phyloP scores from a whole-genome alignment of 2,113 vertebrate genomes.

The Hystrix cristata region DNA sequence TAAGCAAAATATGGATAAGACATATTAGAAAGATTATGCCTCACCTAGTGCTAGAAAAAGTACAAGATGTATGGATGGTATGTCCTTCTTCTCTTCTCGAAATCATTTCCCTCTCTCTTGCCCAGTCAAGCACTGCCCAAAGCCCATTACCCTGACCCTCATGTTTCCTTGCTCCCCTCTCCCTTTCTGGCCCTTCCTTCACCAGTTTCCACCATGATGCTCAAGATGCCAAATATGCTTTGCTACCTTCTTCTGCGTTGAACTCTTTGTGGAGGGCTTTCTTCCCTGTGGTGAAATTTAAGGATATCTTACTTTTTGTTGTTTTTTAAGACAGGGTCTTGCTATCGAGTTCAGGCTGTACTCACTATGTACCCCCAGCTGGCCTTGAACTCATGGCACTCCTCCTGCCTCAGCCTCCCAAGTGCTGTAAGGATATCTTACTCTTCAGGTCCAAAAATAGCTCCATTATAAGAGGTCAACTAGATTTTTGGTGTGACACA shows the following conservation, averaged over 20 bases:
- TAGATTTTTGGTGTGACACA: neutral
- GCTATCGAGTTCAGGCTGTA: no score
- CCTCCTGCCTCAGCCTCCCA: no score
- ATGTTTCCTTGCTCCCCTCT: neutral
- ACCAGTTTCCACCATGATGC: neutral
- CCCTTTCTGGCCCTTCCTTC: neutral
- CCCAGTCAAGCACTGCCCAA: neutral
- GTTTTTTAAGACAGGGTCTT: no score
- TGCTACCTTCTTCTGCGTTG: neutral
- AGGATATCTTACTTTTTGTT: neutral
- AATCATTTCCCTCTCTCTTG: neutral
- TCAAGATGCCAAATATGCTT: neutral
- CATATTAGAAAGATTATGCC: neutral
- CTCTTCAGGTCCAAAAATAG: neutral
- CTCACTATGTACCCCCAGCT: no score
- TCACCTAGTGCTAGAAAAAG: neutral
- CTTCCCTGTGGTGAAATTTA: neutral
- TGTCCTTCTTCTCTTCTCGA: neutral
- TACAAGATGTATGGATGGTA: neutral
- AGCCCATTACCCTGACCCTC: neutral
- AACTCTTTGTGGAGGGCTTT: neutral
- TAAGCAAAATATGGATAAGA: conserved; percentile 53
- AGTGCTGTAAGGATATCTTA: neutral
- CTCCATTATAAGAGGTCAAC: neutral
- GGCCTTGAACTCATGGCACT: no score